Evolutionary conservation across 2,113 vertebrate species (phyloP).

Genomic region (Tiliqua scincoides): DNA sequence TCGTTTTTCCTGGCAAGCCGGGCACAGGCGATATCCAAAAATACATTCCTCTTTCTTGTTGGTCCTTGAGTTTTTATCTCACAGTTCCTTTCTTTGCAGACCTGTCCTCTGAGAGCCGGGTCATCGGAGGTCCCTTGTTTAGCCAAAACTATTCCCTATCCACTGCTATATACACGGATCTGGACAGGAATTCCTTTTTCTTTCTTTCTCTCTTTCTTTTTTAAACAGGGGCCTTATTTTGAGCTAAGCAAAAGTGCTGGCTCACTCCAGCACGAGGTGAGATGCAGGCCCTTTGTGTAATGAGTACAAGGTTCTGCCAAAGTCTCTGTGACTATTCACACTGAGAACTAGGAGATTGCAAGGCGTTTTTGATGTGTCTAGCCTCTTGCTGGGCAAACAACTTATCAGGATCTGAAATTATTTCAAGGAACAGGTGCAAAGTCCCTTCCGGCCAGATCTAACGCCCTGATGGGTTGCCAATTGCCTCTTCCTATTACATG

Average conservation of each 20-base stretch:
- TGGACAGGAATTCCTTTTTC: not conserved
- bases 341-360: not conserved
- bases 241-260: not conserved
- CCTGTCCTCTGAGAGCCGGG: constrained; percentile 7
- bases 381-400: not conserved
- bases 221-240: not conserved
- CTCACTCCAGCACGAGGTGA: not conserved
- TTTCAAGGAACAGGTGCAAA: not conserved
- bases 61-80: not conserved
- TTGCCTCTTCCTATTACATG: not conserved
- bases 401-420: not conserved
- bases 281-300: not conserved
- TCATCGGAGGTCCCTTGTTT: accelerated
- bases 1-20: constrained; percentile 24
- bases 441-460: not conserved
- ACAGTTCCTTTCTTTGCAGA: accelerated
- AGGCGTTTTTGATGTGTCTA: not conserved
- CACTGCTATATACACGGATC: not conserved
- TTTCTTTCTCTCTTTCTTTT: too few relatives aligned
- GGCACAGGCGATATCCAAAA: not conserved
- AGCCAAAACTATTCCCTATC: accelerated
- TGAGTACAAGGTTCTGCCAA: not conserved
- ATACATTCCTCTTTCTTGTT: not conserved
- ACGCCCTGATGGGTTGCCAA: not conserved
- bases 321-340: not conserved